These are phyloP conservation scores for Seriola aureovittata DNA, from an alignment of 2,113 vertebrate species.

Conservation along the genomic window DNA sequence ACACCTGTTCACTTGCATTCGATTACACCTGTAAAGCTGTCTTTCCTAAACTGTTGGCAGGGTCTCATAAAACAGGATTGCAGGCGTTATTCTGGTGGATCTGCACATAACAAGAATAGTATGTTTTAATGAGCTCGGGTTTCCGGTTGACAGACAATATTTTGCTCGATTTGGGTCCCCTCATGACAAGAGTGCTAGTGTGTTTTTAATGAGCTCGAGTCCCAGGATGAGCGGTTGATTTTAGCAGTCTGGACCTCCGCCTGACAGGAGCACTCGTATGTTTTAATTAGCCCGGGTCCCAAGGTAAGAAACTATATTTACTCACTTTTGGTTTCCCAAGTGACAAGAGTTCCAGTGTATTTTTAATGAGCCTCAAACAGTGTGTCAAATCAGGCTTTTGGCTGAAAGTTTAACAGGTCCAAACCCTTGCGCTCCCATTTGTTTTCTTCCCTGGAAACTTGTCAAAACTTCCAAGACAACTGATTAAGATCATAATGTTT, in stretches of 20 bases:
- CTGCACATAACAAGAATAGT: conserved; percentile 37
- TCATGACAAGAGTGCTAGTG: conserved; percentile 4
- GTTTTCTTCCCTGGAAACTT: not conserved
- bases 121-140: conserved; percentile 58
- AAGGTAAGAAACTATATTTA: conserved; percentile 44
- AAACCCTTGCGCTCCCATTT: conserved; percentile 21
- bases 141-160: conserved; percentile 42
- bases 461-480: not conserved
- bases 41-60: conserved; percentile 26
- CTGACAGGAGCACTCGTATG: conserved; percentile 37
- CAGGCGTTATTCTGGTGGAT: conserved; percentile 2
- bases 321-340: conserved; percentile 27
- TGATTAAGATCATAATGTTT: conserved; percentile 3
- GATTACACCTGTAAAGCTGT: not conserved
- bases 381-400: conserved; percentile 28
- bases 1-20: conserved; percentile 22
- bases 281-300: conserved; percentile 66
- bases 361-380: conserved; percentile 58
- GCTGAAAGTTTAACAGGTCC: conserved; percentile 19
- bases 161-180: conserved; percentile 28
- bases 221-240: conserved; percentile 25
- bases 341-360: conserved; percentile 38
- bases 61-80: conserved; percentile 3
- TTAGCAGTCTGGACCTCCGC: conserved; percentile 40
- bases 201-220: conserved; percentile 63